Evolutionary conservation across 1,140 invertebrate genomes (phyloP).

Genomic region (Nebria ingens): DNA sequence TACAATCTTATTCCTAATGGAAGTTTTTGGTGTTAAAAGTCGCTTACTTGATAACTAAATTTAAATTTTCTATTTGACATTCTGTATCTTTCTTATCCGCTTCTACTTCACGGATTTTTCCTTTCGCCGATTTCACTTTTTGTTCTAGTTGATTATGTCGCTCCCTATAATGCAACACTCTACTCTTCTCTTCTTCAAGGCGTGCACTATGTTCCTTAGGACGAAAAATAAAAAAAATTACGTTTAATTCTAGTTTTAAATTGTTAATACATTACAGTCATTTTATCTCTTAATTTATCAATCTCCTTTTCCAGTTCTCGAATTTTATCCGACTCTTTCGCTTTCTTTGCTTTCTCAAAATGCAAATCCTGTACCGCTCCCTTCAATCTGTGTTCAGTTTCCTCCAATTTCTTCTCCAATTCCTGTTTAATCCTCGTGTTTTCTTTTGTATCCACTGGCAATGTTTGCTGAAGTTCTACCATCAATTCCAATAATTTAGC

Average conservation of each 20-base stretch:
- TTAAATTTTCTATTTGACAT: background rate
- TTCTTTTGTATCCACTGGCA: background rate
- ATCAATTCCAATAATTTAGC: background rate
- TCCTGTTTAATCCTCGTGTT: background rate
- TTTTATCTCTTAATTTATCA: background rate
- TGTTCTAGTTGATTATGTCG: conserved; percentile 16
- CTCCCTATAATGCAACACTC: background rate
- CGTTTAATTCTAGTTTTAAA: background rate
- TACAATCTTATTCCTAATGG: too few relatives aligned
- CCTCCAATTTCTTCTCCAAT: background rate
- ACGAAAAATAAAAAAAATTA: background rate
- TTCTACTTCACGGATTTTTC: conserved; percentile 24
- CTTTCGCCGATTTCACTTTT: conserved; percentile 20
- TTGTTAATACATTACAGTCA: too few relatives aligned
- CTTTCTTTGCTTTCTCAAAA: background rate
- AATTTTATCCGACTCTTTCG: background rate
- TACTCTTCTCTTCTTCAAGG: background rate
- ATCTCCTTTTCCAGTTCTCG: background rate
- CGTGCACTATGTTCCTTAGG: too few relatives aligned
- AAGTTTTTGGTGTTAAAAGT: too few relatives aligned
- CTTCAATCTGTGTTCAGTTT: background rate
- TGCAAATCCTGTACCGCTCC: background rate
- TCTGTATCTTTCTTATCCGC: background rate
- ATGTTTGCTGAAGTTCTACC: background rate
- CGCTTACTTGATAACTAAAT: background rate